A percentile compares a stretch with the other conserved stretches of the same genome.
Conservation (phyloP, 2,113 vertebrate genomes). For the Cranoglanis bouderius region DNA sequence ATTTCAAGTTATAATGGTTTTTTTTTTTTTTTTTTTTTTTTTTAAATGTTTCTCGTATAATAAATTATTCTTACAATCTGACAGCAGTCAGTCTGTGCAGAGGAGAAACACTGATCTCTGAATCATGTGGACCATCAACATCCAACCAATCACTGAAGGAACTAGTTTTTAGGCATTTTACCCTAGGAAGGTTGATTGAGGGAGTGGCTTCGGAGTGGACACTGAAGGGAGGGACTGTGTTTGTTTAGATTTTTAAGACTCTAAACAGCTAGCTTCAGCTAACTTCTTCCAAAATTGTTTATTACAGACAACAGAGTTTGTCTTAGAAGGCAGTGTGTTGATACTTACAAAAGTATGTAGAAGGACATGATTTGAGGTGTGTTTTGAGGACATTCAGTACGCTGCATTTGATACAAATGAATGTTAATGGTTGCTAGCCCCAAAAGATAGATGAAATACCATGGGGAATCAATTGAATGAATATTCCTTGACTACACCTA, state of each 20-base stretch:
- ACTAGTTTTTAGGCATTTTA: not conserved
- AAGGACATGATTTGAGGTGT: too few species aligned
- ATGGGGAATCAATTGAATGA: too few species aligned
- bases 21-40: too few species aligned
- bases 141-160: not conserved
- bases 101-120: not conserved
- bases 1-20: not conserved
- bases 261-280: too few species aligned
- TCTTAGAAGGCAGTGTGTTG: too few species aligned
- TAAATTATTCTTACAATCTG: not conserved
- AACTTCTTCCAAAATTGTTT: too few species aligned
- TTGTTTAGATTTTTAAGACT: not conserved
- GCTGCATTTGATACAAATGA: too few species aligned
- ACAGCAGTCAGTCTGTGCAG: not conserved
- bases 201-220: not conserved
- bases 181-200: not conserved
- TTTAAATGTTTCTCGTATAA: not conserved
- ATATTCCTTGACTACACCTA: not conserved
- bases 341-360: too few species aligned
- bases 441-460: too few species aligned
- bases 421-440: too few species aligned
- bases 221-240: not conserved
- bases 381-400: too few species aligned
- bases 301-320: too few species aligned
- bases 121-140: not conserved